Percentiles rank a stretch among this genome's conserved stretches.
These are phyloP conservation scores for Eremophila alpestris DNA, from an alignment of 2,797 vertebrate genomes.

Conservation along the genomic window DNA sequence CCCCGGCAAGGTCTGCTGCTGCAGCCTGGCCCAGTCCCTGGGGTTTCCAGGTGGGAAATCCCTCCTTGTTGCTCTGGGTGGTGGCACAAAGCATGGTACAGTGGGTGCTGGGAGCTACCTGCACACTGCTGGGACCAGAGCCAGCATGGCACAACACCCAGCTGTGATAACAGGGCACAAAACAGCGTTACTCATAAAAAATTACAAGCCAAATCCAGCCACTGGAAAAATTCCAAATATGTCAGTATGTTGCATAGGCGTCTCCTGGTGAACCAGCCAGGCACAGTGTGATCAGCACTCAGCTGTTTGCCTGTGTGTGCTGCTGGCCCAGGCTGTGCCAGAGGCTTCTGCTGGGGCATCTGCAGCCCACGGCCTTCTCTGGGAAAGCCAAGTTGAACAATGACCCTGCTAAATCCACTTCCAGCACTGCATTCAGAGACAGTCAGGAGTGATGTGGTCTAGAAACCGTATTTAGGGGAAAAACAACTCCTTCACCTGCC, in stretches of 20 bases:
- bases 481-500: background rate
- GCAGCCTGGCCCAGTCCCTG: background rate
- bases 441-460: background rate
- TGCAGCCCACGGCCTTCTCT: fast-evolving
- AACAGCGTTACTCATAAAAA: background rate
- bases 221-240: slow-evolving; percentile 3
- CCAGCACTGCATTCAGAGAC: background rate
- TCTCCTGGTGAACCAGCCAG: background rate
- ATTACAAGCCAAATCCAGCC: background rate
- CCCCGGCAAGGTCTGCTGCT: background rate
- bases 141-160: background rate
- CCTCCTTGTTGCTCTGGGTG: background rate
- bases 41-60: background rate
- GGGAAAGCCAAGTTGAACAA: background rate
- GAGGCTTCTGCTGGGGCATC: background rate
- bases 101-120: background rate
- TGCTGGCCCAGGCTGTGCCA: background rate
- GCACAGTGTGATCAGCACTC: fast-evolving
- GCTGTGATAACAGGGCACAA: background rate
- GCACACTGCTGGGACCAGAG: background rate
- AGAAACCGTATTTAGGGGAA: background rate
- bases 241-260: background rate
- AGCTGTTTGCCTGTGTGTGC: fast-evolving
- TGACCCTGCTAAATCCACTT: background rate
- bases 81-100: background rate